These are phyloP conservation scores for Onychomys leucogaster DNA, from an alignment of 2,797 vertebrate species.

Conservation along the genomic window DNA sequence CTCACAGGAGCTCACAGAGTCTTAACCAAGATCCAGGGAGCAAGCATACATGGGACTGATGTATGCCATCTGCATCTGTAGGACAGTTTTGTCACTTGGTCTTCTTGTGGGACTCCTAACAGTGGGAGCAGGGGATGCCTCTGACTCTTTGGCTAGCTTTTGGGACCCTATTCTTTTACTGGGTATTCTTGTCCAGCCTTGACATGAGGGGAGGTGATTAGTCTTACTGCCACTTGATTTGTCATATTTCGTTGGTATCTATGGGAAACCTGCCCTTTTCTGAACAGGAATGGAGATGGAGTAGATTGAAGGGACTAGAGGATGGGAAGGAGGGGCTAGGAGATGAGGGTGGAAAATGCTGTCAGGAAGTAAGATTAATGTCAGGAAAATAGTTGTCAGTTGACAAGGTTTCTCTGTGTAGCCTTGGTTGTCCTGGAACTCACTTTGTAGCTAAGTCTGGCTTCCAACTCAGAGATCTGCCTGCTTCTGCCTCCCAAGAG, in stretches of 20 bases:
- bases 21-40: neutral
- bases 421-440: too few species aligned
- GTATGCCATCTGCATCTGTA: neutral
- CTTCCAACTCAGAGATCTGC: neutral
- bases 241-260: neutral
- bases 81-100: neutral
- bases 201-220: too few species aligned
- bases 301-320: neutral
- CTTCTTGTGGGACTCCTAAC: too few species aligned
- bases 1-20: neutral
- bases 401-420: neutral
- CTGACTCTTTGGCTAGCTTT: too few species aligned
- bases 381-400: neutral
- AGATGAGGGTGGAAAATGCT: neutral
- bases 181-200: too few species aligned
- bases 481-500: neutral
- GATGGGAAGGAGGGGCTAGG: too few species aligned
- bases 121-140: too few species aligned
- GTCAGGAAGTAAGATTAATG: neutral
- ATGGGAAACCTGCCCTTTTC: neutral
- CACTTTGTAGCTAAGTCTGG: too few species aligned
- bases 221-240: too few species aligned
- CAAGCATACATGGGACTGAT: neutral
- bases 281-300: neutral
- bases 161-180: too few species aligned